Conservation (phyloP, 2,888 invertebrate genomes). For the Clusia tigrina region DNA sequence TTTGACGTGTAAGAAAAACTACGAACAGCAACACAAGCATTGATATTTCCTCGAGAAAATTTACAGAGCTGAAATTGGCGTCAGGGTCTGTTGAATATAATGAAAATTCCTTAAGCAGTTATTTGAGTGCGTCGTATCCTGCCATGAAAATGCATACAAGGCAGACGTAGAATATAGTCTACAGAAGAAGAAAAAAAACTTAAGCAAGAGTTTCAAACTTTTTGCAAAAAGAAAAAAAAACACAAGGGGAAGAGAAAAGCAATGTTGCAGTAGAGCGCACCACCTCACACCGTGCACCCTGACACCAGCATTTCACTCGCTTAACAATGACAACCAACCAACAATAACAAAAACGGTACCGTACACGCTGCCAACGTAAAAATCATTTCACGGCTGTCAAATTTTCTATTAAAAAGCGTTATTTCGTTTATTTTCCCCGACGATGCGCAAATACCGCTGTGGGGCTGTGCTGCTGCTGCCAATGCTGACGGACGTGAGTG, state of each 20-base stretch:
- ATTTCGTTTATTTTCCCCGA: slow-evolving; percentile 37
- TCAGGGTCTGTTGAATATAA: slow-evolving; percentile 30
- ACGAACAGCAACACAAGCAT: background rate
- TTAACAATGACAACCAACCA: slow-evolving; percentile 25
- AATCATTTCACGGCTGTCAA: slow-evolving; percentile 50
- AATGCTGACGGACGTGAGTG: background rate
- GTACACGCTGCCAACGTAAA: slow-evolving; percentile 14
- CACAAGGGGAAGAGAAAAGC: background rate
- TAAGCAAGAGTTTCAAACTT: background rate
- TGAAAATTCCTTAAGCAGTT: slow-evolving; percentile 28
- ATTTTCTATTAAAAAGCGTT: slow-evolving; percentile 46
- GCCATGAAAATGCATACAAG: too few relatives aligned
- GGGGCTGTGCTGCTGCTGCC: slow-evolving; percentile 1
- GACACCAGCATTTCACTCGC: slow-evolving; percentile 9
- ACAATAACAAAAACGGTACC: slow-evolving; percentile 24
- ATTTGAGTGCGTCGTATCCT: background rate
- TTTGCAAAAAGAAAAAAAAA: background rate
- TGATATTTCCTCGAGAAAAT: slow-evolving; percentile 1
- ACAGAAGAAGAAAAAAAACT: too few relatives aligned
- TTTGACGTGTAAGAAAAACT: background rate
- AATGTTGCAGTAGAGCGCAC: background rate
- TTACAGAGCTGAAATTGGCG: background rate
- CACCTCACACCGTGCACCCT: background rate
- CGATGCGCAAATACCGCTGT: background rate
- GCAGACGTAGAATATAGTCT: too few relatives aligned